Conservation (phyloP, 1,140 invertebrate genomes). For the Drosophila asahinai region DNA sequence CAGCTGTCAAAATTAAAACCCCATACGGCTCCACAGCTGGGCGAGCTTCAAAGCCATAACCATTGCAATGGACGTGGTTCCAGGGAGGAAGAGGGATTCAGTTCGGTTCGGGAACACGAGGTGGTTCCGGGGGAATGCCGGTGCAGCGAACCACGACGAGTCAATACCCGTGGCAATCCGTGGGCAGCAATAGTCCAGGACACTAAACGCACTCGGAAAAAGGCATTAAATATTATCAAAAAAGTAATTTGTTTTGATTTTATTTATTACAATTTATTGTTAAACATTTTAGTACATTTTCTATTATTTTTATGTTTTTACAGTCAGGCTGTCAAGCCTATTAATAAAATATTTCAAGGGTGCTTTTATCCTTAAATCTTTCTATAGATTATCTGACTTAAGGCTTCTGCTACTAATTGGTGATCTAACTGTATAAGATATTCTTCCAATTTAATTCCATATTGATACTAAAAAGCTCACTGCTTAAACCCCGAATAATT, state of each 20-base stretch:
- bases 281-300: too few relatives aligned
- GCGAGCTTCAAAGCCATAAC: conserved; percentile 54
- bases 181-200: conserved; percentile 58
- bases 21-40: conserved; percentile 68
- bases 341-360: neutral
- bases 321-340: neutral
- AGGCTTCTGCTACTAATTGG: neutral
- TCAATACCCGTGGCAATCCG: conserved; percentile 78
- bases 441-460: neutral
- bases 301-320: too few relatives aligned
- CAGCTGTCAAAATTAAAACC: conserved; percentile 85
- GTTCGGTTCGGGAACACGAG: neutral
- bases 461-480: too few relatives aligned
- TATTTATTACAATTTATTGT: neutral
- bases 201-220: conserved; percentile 28
- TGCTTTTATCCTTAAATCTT: neutral
- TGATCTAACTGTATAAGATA: too few relatives aligned
- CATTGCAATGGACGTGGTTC: conserved; percentile 12
- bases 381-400: too few relatives aligned
- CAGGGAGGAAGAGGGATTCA: neutral
- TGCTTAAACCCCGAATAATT: neutral
- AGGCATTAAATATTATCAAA: neutral
- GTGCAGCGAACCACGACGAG: conserved; percentile 76
- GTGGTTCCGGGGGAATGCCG: conserved; percentile 4
- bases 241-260: neutral